Conservation (phyloP, 2,888 invertebrate species). For the Operophtera brumata region DNA sequence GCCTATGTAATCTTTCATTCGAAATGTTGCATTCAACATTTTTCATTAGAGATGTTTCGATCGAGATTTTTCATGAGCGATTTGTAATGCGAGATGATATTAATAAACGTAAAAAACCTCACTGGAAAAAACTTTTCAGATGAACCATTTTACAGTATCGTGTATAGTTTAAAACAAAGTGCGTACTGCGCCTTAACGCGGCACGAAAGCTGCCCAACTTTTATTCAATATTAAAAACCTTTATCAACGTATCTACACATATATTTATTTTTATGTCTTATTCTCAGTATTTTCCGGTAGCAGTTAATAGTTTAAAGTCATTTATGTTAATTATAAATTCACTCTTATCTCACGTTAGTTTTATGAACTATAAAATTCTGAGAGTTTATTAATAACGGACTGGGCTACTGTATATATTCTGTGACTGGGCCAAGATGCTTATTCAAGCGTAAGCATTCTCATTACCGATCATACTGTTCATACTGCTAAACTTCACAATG, state of each 20-base stretch:
- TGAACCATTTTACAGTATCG: too few species aligned
- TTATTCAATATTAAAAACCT: slow-evolving; percentile 64
- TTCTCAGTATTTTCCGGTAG: slow-evolving; percentile 76
- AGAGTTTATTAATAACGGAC: neutral
- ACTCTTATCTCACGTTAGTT: slow-evolving; percentile 73
- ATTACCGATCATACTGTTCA: neutral
- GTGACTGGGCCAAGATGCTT: neutral
- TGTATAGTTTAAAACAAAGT: too few species aligned
- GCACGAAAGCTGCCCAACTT: slow-evolving; percentile 48
- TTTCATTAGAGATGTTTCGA: too few species aligned
- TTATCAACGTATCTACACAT: slow-evolving; percentile 73
- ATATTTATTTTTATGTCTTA: slow-evolving; percentile 80
- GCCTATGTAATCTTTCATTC: too few species aligned
- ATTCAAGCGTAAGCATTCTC: neutral
- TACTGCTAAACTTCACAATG: neutral
- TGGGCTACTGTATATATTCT: too few species aligned
- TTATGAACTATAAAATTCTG: slow-evolving; percentile 59
- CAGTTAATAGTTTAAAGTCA: slow-evolving; percentile 76
- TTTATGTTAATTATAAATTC: slow-evolving; percentile 78
- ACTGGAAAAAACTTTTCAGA: too few species aligned
- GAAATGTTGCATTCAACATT: too few species aligned
- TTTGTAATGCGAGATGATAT: too few species aligned
- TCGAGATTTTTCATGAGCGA: too few species aligned
- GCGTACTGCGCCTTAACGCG: slow-evolving; percentile 10
- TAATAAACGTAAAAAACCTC: too few species aligned